A percentile compares a stretch with the other conserved stretches of the same genome.
Evolutionary conservation across 2,888 invertebrate genomes (phyloP).

Genomic region (Leptopterna dolabrata): DNA sequence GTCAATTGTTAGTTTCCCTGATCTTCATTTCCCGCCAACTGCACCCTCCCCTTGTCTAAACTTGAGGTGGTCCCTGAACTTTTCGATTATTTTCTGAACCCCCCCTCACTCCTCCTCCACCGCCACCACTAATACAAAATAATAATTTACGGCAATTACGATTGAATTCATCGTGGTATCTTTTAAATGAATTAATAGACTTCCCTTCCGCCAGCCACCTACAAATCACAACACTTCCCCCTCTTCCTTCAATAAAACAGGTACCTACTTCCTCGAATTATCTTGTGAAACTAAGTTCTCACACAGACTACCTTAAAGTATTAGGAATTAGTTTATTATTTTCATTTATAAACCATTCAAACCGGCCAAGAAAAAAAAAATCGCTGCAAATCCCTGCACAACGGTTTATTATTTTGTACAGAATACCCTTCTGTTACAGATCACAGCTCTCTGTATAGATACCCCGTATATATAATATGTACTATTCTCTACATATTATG

Average conservation of each 20-base stretch:
- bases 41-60: background rate
- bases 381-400: no score
- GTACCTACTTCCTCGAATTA: background rate
- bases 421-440: no score
- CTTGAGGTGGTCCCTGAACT: background rate
- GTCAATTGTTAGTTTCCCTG: constrained; percentile 50
- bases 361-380: no score
- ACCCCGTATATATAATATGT: no score
- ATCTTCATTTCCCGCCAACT: constrained; percentile 1
- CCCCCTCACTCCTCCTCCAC: no score
- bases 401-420: no score
- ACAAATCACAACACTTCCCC: background rate
- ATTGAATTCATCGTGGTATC: constrained; percentile 16
- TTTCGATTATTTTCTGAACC: constrained; percentile 30
- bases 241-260: background rate
- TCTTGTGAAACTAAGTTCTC: background rate
- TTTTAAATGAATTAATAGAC: constrained; percentile 10
- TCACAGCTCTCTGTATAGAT: no score
- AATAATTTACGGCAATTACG: constrained; percentile 3
- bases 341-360: no score
- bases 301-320: no score
- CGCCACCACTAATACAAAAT: no score
- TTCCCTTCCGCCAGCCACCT: background rate
- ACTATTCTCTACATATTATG: no score
- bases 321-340: no score